phyloP scores from a whole-genome alignment of 2,888 invertebrate species.

The Archips crataeganus region DNA sequence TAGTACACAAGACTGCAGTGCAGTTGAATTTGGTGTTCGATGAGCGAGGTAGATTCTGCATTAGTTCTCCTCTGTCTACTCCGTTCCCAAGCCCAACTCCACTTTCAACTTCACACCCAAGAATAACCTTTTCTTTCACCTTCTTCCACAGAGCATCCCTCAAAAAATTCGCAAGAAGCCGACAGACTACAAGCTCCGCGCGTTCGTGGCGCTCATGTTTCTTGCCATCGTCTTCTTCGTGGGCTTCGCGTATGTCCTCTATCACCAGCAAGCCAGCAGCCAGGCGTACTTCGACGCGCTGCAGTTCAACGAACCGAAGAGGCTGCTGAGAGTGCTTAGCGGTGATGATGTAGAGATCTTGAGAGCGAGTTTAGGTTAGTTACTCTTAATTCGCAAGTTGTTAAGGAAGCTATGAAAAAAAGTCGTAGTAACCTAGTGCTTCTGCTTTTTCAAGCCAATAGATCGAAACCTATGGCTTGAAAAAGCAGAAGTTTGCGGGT shows the following conservation, averaged over 20 bases:
- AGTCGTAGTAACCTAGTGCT: no score
- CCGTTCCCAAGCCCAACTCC: no score
- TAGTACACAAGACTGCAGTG: no score
- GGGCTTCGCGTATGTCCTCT: conserved; percentile 93
- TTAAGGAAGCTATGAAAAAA: no score
- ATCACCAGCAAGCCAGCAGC: conserved; percentile 92
- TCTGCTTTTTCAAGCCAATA: no score
- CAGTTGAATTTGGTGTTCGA: no score
- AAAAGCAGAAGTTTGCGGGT: no score
- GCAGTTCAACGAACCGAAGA: conserved; percentile 92
- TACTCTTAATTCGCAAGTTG: not conserved
- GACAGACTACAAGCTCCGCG: conserved; percentile 92
- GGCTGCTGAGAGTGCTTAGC: conserved; percentile 90
- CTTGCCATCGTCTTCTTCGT: conserved; percentile 93
- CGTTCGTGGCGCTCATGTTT: conserved; percentile 93
- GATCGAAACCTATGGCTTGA: no score
- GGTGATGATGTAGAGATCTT: conserved; percentile 90
- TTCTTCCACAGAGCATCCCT: conserved; percentile 88
- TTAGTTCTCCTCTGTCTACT: no score
- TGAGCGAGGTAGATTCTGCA: no score
- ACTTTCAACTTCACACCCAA: not conserved
- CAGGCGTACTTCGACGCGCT: conserved; percentile 94
- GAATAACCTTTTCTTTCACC: not conserved
- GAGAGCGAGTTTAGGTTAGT: conserved; percentile 87
- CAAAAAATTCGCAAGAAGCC: conserved; percentile 90